Evolutionary conservation across 2,797 vertebrate genomes (phyloP).

Genomic region (Bovichtus diacanthus): DNA sequence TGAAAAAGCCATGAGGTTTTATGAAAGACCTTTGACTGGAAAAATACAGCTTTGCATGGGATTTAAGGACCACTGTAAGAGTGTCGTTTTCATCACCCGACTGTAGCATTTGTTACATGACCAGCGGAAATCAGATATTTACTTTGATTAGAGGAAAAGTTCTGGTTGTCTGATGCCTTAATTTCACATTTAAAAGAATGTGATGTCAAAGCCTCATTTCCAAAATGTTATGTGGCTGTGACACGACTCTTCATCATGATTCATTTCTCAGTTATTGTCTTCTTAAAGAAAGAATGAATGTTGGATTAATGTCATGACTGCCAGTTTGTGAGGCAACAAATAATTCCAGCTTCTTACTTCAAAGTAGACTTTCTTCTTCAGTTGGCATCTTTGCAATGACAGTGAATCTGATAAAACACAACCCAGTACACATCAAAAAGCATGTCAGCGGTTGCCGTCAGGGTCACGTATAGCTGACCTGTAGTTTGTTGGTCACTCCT

Average conservation of each 20-base stretch:
- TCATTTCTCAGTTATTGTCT: background rate
- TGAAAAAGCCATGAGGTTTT: background rate
- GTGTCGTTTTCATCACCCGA: background rate
- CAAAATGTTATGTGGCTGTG: background rate
- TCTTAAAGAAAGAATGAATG: background rate
- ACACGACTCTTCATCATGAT: background rate
- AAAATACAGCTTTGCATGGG: background rate
- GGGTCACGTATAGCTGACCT: no score
- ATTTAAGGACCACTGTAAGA: background rate
- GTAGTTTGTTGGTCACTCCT: no score
- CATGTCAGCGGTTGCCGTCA: background rate
- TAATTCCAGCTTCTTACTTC: background rate
- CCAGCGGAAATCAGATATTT: background rate
- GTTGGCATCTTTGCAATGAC: constrained; percentile 10
- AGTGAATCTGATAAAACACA: background rate
- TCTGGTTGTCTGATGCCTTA: no score
- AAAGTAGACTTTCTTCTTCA: background rate
- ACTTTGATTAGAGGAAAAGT: background rate
- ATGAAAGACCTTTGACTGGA: background rate
- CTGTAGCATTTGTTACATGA: background rate
- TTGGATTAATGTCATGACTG: background rate
- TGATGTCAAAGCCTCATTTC: background rate
- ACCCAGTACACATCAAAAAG: background rate
- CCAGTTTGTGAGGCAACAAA: background rate
- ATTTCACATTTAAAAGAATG: background rate